Percentiles rank a stretch among this genome's conserved stretches.
phyloP scores from a whole-genome alignment of 2,888 invertebrate genomes.

The Cryptophagus acutangulus region DNA sequence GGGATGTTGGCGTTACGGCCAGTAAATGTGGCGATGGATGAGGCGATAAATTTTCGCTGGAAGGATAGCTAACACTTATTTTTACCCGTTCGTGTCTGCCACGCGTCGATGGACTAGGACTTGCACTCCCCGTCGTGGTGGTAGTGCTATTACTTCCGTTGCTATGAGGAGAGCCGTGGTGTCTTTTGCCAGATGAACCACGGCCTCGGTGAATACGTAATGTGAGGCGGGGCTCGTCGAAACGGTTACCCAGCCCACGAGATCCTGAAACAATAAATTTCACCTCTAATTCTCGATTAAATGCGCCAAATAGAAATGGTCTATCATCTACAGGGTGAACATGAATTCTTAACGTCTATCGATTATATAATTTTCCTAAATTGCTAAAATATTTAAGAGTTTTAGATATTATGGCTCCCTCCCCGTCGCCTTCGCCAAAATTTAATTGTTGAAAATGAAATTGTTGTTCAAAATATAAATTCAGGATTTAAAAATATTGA shows the following conservation, averaged over 20 bases:
- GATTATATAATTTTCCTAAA: too few species aligned
- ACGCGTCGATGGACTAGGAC: slow-evolving; percentile 56
- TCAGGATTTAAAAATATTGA: too few species aligned
- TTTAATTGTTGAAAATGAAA: too few species aligned
- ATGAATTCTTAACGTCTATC: too few species aligned
- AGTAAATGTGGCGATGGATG: slow-evolving; percentile 39
- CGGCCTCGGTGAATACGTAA: slow-evolving; percentile 86
- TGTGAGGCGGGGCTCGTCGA: slow-evolving; percentile 86
- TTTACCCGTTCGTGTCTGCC: slow-evolving; percentile 73
- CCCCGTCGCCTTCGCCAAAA: too few species aligned
- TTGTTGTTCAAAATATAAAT: too few species aligned
- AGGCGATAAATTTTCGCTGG: slow-evolving; percentile 59
- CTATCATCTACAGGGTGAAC: too few species aligned
- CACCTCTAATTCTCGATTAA: background rate
- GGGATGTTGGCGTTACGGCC: slow-evolving; percentile 44
- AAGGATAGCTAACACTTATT: slow-evolving; percentile 81
- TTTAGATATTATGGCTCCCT: too few species aligned
- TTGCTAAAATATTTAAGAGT: too few species aligned
- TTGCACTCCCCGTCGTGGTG: slow-evolving; percentile 61
- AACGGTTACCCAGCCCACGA: slow-evolving; percentile 68
- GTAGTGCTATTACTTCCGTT: slow-evolving; percentile 67
- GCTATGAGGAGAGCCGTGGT: slow-evolving; percentile 61
- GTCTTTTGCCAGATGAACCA: slow-evolving; percentile 55
- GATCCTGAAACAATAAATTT: slow-evolving; percentile 46
- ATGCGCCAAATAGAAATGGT: too few species aligned